phyloP scores from a whole-genome alignment of 30 jellyfish, hydroid and myxozoan species.

The Phacellophora camtschatica region DNA sequence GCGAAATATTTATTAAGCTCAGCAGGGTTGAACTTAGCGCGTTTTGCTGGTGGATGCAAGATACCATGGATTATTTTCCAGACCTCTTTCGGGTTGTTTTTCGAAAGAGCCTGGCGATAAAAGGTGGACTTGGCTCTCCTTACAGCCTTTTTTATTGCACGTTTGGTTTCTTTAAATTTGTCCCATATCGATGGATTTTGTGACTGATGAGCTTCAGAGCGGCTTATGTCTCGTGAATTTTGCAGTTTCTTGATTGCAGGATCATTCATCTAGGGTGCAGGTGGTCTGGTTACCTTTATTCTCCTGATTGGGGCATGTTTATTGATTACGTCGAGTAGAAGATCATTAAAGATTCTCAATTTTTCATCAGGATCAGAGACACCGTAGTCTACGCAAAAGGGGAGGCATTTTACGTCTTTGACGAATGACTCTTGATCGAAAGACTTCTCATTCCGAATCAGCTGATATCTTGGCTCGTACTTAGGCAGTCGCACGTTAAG shows the following conservation, averaged over 20 bases:
- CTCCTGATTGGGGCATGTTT: constrained; percentile 21
- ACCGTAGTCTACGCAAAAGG: constrained; percentile 12
- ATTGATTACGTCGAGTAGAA: constrained; percentile 4
- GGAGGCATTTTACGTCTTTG: constrained; percentile 10
- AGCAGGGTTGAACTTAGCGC: too few species aligned
- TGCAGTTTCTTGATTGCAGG: constrained; percentile 13
- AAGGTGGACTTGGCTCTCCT: neutral
- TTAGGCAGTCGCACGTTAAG: constrained; percentile 13
- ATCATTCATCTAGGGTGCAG: constrained; percentile 61
- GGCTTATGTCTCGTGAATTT: neutral
- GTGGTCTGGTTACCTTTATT: constrained; percentile 47
- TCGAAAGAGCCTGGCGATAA: too few species aligned
- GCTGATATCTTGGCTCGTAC: constrained; percentile 7
- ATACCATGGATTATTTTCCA: too few species aligned
- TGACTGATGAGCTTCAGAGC: neutral
- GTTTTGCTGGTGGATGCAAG: too few species aligned
- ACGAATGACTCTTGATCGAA: constrained; percentile 4
- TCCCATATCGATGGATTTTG: neutral
- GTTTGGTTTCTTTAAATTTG: neutral
- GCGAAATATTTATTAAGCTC: too few species aligned
- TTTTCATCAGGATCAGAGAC: constrained; percentile 30
- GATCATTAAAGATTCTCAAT: constrained; percentile 25
- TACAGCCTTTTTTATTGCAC: constrained; percentile 3
- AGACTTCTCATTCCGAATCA: neutral
- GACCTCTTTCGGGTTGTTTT: too few species aligned